phyloP scores from a whole-genome alignment of 2,113 vertebrate species.

The Aspiorhynchus laticeps region DNA sequence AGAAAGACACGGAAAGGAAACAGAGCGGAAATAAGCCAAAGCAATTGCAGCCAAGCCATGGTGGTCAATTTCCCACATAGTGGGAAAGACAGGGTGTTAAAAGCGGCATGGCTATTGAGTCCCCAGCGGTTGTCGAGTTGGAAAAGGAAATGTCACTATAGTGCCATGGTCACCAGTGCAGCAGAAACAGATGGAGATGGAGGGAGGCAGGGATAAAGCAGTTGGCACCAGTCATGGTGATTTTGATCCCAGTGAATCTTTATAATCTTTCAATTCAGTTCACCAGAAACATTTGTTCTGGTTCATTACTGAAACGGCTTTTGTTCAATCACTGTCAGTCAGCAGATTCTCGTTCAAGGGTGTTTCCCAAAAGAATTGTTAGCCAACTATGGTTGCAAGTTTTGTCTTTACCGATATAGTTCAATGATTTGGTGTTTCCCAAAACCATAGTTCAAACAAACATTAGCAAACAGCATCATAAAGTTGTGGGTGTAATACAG shows the following conservation, averaged over 20 bases:
- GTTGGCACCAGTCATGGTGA: not conserved
- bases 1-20: constrained; percentile 12
- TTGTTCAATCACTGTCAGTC: not conserved
- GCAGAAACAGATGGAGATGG: constrained; percentile 14
- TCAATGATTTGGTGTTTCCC: not conserved
- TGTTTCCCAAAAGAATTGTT: not conserved
- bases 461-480: not conserved
- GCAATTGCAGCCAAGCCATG: constrained; percentile 7
- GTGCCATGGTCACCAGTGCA: constrained; percentile 1
- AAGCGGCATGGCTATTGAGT: constrained; percentile 12
- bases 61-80: not conserved
- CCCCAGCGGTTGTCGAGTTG: not conserved
- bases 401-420: not conserved
- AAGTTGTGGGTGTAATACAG: not conserved
- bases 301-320: not conserved
- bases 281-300: not conserved
- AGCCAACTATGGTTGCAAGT: not conserved
- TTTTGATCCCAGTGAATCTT: constrained; percentile 20
- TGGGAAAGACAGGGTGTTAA: constrained; percentile 21
- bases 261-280: constrained; percentile 9
- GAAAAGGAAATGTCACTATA: not conserved
- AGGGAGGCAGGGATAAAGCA: not conserved
- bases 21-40: constrained; percentile 26
- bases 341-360: not conserved
- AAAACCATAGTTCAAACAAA: not conserved